These are phyloP conservation scores for Nyctereutes procyonoides DNA, from an alignment of 2,113 vertebrate species.

Conservation along the genomic window DNA sequence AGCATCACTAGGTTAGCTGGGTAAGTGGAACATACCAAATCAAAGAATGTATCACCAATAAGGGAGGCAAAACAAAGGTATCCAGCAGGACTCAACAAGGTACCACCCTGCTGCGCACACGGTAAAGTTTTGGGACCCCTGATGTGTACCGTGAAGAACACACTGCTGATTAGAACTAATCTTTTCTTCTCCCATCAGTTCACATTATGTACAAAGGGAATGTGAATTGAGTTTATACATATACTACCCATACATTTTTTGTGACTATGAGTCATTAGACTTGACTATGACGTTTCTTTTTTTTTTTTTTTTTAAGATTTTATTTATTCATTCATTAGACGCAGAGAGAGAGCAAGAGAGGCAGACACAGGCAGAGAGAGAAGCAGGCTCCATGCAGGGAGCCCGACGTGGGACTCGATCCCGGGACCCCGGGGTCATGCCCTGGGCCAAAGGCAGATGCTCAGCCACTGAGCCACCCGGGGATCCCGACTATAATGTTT, in stretches of 20 bases:
- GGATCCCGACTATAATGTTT: not conserved
- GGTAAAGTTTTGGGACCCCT: not conserved
- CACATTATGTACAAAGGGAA: not conserved
- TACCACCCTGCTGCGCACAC: not conserved
- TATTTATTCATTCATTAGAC: too few species aligned
- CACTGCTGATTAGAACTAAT: not conserved
- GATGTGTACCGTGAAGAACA: not conserved
- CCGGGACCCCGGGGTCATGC: too few species aligned
- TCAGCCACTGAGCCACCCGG: too few species aligned
- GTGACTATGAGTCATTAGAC: slow-evolving; percentile 63
- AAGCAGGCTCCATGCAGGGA: too few species aligned
- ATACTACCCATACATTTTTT: not conserved
- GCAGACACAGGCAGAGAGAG: too few species aligned
- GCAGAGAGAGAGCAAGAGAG: too few species aligned
- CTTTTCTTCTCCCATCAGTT: not conserved
- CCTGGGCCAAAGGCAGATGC: too few species aligned
- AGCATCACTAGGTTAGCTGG: not conserved
- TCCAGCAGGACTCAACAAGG: not conserved
- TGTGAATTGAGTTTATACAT: not conserved
- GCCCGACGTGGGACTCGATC: too few species aligned
- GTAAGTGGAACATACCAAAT: not conserved
- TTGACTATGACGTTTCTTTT: slow-evolving; percentile 47
- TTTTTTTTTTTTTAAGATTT: too few species aligned
- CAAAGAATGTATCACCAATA: not conserved
- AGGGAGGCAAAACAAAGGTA: not conserved